phyloP scores from a whole-genome alignment of 2,113 vertebrate genomes.

The Hiodon tergisus region DNA sequence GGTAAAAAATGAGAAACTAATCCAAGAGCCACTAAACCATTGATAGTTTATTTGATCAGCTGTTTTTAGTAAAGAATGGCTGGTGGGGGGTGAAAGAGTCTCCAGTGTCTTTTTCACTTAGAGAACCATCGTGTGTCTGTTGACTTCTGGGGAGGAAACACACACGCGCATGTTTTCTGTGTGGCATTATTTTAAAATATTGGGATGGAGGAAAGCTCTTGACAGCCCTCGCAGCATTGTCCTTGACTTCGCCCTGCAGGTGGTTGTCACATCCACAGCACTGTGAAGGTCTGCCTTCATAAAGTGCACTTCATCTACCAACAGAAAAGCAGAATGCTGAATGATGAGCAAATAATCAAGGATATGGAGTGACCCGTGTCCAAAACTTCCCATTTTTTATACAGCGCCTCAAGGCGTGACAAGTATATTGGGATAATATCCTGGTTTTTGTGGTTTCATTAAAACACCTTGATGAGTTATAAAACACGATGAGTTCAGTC shows the following conservation, averaged over 20 bases:
- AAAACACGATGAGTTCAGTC: background rate
- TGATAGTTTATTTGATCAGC: slow-evolving; percentile 10
- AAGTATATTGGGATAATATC: background rate
- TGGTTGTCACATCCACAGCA: background rate
- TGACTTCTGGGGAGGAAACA: background rate
- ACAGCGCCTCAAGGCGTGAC: no score
- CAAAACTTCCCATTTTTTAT: slow-evolving; percentile 7
- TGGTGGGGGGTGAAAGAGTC: background rate
- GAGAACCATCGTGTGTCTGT: background rate
- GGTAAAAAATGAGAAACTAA: background rate
- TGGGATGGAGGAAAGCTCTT: background rate
- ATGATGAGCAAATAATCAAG: background rate
- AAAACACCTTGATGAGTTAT: background rate
- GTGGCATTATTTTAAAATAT: background rate
- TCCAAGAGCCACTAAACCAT: background rate
- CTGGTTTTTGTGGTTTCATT: slow-evolving; percentile 1
- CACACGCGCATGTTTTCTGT: background rate
- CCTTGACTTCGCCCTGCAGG: background rate
- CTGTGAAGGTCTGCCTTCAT: background rate
- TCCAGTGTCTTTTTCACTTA: background rate
- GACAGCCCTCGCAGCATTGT: background rate
- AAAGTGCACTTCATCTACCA: background rate
- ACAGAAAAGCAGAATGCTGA: background rate
- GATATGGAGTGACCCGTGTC: background rate
- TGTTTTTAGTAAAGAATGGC: slow-evolving; percentile 8